phyloP scores from a whole-genome alignment of 2,113 vertebrate species.

The Canis aureus region DNA sequence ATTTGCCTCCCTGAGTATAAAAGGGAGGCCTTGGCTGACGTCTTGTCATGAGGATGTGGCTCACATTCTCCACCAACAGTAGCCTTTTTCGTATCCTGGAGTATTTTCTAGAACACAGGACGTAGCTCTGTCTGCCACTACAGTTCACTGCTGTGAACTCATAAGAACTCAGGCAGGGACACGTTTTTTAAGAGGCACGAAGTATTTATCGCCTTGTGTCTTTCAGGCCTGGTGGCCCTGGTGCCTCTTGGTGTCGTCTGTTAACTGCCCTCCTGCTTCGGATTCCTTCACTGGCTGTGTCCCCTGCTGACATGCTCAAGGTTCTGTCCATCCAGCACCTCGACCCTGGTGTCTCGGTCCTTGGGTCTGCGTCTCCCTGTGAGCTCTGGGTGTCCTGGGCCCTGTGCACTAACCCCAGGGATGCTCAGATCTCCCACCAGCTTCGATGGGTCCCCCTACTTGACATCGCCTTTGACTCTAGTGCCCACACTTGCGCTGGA shows the following conservation, averaged over 20 bases:
- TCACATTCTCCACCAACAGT: not conserved
- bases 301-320: not conserved
- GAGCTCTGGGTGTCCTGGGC: no score
- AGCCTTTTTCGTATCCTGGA: not conserved
- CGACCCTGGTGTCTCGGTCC: not conserved
- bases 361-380: not conserved
- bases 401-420: not conserved
- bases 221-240: not conserved
- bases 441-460: accelerated
- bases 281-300: not conserved
- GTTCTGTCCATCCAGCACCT: not conserved
- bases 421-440: no score
- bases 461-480: not conserved
- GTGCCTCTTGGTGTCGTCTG: not conserved
- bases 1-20: not conserved
- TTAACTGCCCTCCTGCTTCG: not conserved
- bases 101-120: not conserved
- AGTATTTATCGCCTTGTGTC: not conserved
- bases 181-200: not conserved
- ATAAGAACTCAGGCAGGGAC: not conserved
- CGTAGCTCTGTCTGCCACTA: not conserved
- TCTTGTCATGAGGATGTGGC: not conserved
- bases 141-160: not conserved
- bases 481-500: no score
- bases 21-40: not conserved